phyloP scores from a whole-genome alignment of 92 coral and sea anemone genomes.

The Zoanthus solanderi region DNA sequence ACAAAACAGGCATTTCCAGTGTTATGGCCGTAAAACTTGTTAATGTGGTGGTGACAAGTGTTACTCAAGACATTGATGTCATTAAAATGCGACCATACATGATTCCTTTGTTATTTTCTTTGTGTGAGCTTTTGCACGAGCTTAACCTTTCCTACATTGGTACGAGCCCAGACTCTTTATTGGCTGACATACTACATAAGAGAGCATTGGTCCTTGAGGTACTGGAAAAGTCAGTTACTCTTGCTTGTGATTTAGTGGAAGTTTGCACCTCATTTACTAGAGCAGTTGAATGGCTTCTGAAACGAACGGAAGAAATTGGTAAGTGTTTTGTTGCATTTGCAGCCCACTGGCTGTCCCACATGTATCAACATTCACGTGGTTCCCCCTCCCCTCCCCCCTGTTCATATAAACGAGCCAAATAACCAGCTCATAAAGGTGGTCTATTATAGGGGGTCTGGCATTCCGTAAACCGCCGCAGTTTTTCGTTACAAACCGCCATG shows the following conservation, averaged over 20 bases:
- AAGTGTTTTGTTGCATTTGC: background rate
- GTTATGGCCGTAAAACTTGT: conserved; percentile 62
- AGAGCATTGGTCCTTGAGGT: conserved; percentile 61
- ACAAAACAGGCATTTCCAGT: conserved; percentile 50
- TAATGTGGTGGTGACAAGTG: conserved; percentile 37
- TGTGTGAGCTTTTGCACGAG: conserved; percentile 70
- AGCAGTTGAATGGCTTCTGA: conserved; percentile 77
- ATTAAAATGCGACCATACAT: conserved; percentile 54
- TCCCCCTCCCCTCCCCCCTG: too few relatives aligned
- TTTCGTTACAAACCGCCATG: too few relatives aligned
- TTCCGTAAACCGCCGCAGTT: too few relatives aligned
- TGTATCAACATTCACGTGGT: background rate
- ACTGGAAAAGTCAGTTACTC: conserved; percentile 51
- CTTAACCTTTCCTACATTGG: conserved; percentile 75
- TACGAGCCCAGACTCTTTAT: conserved; percentile 60
- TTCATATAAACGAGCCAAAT: too few relatives aligned
- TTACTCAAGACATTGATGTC: conserved; percentile 12
- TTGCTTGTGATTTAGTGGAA: conserved; percentile 49
- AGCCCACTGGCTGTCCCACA: background rate
- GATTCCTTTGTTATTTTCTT: conserved; percentile 63
- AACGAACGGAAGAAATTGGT: conserved; percentile 61
- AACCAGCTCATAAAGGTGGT: too few relatives aligned
- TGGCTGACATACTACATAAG: conserved; percentile 61
- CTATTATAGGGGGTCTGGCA: too few relatives aligned
- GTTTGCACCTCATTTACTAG: conserved; percentile 52